A percentile compares a stretch with the other conserved stretches of the same genome.
These are phyloP conservation scores for Meiosimyza platycephala DNA, from an alignment of 2,888 invertebrate genomes.

Conservation along the genomic window DNA sequence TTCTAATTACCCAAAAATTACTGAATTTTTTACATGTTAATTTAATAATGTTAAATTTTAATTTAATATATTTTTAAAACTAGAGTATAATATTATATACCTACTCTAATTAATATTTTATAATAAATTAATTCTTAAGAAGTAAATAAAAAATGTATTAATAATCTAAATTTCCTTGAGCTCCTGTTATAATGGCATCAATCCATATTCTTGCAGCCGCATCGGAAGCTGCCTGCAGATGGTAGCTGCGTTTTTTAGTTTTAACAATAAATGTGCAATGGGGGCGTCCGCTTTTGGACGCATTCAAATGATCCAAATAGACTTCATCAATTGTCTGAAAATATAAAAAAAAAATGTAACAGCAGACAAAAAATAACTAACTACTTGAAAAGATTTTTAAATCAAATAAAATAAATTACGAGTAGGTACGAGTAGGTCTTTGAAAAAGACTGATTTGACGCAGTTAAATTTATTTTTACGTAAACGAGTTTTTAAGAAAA, in stretches of 20 bases:
- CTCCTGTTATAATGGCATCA: conserved; percentile 72
- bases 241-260: conserved; percentile 88
- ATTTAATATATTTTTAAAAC: no score
- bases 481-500: background rate
- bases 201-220: conserved; percentile 98
- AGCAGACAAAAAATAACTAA: no score
- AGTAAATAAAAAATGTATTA: conserved; percentile 40
- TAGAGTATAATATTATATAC: no score
- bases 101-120: no score
- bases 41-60: no score
- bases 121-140: no score
- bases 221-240: conserved; percentile 92
- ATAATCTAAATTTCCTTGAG: conserved; percentile 67
- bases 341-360: conserved; percentile 29
- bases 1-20: no score
- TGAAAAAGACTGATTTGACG: no score
- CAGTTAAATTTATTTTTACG: conserved; percentile 22
- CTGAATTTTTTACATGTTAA: no score
- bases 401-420: no score
- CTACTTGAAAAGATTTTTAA: no score
- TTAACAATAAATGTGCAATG: conserved; percentile 95
- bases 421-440: no score
- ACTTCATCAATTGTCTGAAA: conserved; percentile 94
- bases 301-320: conserved; percentile 94
- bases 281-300: conserved; percentile 90